Conservation (phyloP, 2,888 invertebrate species). For the Phyllotreta cruciferae region DNA sequence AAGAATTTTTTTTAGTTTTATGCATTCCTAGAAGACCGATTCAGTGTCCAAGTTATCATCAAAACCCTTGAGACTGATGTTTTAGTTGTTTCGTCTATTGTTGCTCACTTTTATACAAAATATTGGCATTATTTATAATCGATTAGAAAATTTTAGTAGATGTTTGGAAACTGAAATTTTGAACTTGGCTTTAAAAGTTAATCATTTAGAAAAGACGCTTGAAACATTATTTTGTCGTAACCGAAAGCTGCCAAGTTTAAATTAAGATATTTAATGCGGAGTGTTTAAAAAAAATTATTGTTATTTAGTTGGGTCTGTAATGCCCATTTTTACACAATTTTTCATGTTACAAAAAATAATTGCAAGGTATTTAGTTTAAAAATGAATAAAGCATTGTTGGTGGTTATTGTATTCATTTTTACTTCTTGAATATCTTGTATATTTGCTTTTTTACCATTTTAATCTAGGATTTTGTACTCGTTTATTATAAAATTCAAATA, state of each 20-base stretch:
- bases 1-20: slow-evolving; percentile 3
- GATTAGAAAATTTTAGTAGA: slow-evolving; percentile 22
- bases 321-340: too few species aligned
- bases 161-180: slow-evolving; percentile 7
- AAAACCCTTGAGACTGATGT: slow-evolving; percentile 47
- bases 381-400: slow-evolving; percentile 3
- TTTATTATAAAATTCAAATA: too few species aligned
- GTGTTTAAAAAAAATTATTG: too few species aligned
- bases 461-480: slow-evolving; percentile 47
- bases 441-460: slow-evolving; percentile 41
- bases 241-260: too few species aligned
- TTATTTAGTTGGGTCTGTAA: too few species aligned
- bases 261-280: too few species aligned
- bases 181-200: not conserved
- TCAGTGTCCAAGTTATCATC: slow-evolving; percentile 42
- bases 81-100: slow-evolving; percentile 34
- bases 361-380: not conserved
- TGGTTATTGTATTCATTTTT: slow-evolving; percentile 12
- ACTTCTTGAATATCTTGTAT: slow-evolving; percentile 25
- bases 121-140: slow-evolving; percentile 21
- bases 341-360: too few species aligned
- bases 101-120: slow-evolving; percentile 36
- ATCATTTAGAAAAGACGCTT: too few species aligned
- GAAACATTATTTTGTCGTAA: too few species aligned
- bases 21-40: slow-evolving; percentile 39